These are phyloP conservation scores for Punctoribates punctum DNA, from an alignment of 2,888 invertebrate species.

Conservation along the genomic window DNA sequence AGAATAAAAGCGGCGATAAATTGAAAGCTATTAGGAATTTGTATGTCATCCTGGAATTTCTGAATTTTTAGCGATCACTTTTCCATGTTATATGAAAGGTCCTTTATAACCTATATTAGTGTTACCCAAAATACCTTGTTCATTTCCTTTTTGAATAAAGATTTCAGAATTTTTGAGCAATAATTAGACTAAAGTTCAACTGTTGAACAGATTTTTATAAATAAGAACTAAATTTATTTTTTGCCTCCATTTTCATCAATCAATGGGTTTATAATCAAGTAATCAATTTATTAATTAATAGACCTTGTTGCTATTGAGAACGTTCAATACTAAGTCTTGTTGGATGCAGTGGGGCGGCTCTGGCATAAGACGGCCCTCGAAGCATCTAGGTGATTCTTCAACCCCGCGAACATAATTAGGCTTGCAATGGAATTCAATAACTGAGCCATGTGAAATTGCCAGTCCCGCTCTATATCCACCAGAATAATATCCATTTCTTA, in stretches of 20 bases:
- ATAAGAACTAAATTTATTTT: neutral
- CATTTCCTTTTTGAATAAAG: no score
- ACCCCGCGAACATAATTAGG: conserved; percentile 55
- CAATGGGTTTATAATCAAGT: neutral
- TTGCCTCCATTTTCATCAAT: neutral
- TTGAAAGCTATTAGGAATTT: no score
- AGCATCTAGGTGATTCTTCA: conserved; percentile 61
- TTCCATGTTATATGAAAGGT: no score
- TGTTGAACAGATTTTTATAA: neutral
- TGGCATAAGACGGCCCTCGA: conserved; percentile 64
- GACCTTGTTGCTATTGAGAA: neutral
- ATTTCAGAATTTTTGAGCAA: no score
- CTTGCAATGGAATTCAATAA: conserved; percentile 62
- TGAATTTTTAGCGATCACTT: no score
- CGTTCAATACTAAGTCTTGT: conserved; percentile 30
- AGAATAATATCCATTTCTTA: conserved; percentile 67
- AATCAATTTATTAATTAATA: neutral
- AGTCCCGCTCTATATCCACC: conserved; percentile 73
- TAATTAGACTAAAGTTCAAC: no score
- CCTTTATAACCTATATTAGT: no score
- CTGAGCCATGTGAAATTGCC: conserved; percentile 75
- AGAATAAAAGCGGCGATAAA: no score
- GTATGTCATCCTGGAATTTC: no score
- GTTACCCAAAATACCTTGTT: no score
- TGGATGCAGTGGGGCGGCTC: conserved; percentile 57